Evolutionary conservation across 2,888 invertebrate species (phyloP).

Genomic region (Diogma glabrata): DNA sequence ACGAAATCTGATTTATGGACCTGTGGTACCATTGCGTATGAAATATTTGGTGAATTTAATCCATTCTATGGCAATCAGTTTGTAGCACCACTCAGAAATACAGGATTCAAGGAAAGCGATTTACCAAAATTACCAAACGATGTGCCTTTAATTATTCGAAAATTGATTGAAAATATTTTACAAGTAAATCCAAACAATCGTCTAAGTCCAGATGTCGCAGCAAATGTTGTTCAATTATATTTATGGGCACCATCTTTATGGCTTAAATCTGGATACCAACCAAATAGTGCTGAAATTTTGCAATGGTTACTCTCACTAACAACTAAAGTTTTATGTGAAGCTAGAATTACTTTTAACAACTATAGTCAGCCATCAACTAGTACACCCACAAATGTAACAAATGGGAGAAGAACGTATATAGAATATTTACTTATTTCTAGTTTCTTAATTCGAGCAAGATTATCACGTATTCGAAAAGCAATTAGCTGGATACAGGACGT

Average conservation of each 20-base stretch:
- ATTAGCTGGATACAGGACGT: constrained; percentile 53
- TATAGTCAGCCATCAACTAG: constrained; percentile 8
- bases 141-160: constrained; percentile 44
- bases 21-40: constrained; percentile 71
- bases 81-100: constrained; percentile 39
- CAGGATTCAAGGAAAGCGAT: constrained; percentile 48
- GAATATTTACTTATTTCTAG: constrained; percentile 61
- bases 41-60: constrained; percentile 65
- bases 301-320: constrained; percentile 64
- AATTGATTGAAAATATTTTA: constrained; percentile 49
- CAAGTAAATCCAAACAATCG: constrained; percentile 48
- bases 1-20: constrained; percentile 77
- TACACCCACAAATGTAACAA: constrained; percentile 20
- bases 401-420: constrained; percentile 50
- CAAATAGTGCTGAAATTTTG: constrained; percentile 55
- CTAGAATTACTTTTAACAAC: constrained; percentile 27
- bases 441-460: constrained; percentile 50
- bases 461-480: constrained; percentile 48
- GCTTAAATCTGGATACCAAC: constrained; percentile 43
- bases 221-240: constrained; percentile 59
- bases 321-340: constrained; percentile 61
- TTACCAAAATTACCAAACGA: constrained; percentile 46
- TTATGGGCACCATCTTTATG: constrained; percentile 65
- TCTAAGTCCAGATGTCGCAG: constrained; percentile 55
- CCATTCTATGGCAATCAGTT: constrained; percentile 49